phyloP scores from a whole-genome alignment of 2,113 vertebrate species.

The Centrocercus urophasianus region DNA sequence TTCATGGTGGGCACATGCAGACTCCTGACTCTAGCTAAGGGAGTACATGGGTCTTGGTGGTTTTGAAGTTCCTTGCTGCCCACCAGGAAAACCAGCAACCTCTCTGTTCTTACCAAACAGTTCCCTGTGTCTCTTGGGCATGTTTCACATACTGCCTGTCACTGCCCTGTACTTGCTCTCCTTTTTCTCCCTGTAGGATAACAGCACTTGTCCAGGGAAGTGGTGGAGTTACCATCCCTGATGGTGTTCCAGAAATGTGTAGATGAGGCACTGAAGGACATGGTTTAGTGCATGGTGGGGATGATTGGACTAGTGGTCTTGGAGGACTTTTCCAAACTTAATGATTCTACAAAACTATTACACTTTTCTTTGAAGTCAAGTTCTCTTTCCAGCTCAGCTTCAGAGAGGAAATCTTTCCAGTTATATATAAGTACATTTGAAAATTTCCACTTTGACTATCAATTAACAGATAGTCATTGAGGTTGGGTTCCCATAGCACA shows the following conservation, averaged over 20 bases:
- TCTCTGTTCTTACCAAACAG: background rate
- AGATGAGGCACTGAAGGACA: too few species aligned
- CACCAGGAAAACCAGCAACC: rapidly evolving
- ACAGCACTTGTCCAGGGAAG: background rate
- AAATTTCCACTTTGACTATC: background rate
- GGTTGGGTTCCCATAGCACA: background rate
- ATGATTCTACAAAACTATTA: background rate
- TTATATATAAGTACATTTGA: background rate
- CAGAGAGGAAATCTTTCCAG: background rate
- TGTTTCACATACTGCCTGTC: background rate
- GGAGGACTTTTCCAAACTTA: too few species aligned
- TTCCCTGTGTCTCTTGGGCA: rapidly evolving
- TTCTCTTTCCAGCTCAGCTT: background rate
- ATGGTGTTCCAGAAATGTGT: too few species aligned
- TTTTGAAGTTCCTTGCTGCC: background rate
- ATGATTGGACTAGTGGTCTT: too few species aligned
- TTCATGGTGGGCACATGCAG: background rate
- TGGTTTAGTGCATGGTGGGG: too few species aligned
- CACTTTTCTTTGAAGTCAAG: background rate
- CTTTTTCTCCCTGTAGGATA: background rate
- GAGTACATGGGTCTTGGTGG: rapidly evolving
- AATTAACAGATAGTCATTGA: background rate
- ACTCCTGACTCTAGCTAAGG: too few species aligned
- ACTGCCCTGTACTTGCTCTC: rapidly evolving
- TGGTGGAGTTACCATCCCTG: too few species aligned